Conservation (phyloP, 2,113 vertebrate genomes). For the Columbina picui region DNA sequence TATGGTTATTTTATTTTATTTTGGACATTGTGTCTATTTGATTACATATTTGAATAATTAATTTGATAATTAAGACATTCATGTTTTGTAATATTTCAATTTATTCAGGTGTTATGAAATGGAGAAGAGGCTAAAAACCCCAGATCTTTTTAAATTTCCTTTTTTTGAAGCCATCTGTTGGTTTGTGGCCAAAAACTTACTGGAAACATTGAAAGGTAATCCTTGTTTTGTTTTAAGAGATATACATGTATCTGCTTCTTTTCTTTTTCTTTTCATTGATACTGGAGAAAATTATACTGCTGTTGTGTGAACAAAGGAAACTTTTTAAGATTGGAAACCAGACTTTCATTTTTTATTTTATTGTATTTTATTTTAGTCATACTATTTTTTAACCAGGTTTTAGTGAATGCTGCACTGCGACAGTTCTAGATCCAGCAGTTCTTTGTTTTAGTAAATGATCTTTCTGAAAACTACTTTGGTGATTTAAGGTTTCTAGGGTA, state of each 20-base stretch:
- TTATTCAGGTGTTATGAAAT: slow-evolving; percentile 95
- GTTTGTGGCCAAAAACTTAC: slow-evolving; percentile 97
- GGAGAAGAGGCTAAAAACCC: slow-evolving; percentile 97
- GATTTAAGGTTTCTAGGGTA: not conserved
- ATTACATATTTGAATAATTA: slow-evolving; percentile 14
- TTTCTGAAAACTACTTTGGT: not conserved
- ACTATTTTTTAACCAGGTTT: not conserved
- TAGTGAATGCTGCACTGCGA: not conserved
- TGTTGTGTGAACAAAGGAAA: not conserved
- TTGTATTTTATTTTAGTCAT: not conserved
- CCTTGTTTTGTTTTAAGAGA: not conserved
- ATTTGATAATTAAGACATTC: not conserved
- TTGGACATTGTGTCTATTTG: slow-evolving; percentile 39
- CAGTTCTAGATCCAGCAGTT: not conserved
- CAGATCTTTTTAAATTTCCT: slow-evolving; percentile 98
- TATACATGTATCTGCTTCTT: not conserved
- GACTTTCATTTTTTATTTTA: not conserved
- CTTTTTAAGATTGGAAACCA: not conserved
- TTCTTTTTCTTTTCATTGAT: not conserved
- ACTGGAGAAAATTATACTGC: not conserved
- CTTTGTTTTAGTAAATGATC: not conserved
- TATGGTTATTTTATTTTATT: slow-evolving; percentile 62
- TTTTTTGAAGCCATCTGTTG: slow-evolving; percentile 99
- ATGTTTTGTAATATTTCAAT: slow-evolving; percentile 37
- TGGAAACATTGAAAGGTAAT: slow-evolving; percentile 96